Percentiles rank a stretch among this genome's conserved stretches.
These are phyloP conservation scores for Abrostola tripartita DNA, from an alignment of 2,888 invertebrate genomes.

Conservation along the genomic window DNA sequence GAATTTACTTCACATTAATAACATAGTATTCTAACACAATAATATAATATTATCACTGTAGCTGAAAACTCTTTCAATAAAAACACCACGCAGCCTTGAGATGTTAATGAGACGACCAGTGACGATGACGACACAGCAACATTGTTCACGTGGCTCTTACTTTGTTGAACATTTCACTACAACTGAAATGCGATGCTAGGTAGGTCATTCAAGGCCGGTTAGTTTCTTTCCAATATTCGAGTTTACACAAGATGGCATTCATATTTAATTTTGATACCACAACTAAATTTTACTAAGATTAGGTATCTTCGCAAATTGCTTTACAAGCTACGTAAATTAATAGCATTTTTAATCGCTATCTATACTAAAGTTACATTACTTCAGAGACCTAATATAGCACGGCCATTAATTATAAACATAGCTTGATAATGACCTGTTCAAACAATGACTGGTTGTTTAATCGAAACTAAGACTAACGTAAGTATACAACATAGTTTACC, in stretches of 20 bases:
- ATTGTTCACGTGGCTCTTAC: slow-evolving; percentile 53
- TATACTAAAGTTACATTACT: background rate
- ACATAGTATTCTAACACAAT: no score
- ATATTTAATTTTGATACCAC: background rate
- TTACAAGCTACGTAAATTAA: no score
- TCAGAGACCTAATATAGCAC: background rate
- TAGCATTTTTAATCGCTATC: no score
- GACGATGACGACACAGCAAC: slow-evolving; percentile 39
- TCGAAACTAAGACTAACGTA: background rate
- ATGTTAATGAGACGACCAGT: slow-evolving; percentile 25
- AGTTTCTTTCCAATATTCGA: slow-evolving; percentile 17
- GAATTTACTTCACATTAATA: no score
- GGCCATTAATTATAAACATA: background rate
- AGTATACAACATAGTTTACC: slow-evolving; percentile 56
- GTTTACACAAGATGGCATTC: background rate
- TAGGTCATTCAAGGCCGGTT: slow-evolving; percentile 12
- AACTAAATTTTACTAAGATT: background rate
- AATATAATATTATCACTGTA: background rate
- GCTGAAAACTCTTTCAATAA: slow-evolving; percentile 20
- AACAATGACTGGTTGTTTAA: no score
- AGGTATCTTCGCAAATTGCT: no score
- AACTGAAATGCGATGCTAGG: slow-evolving; percentile 19
- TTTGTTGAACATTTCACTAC: slow-evolving; percentile 38
- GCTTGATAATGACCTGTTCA: no score
- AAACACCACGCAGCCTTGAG: slow-evolving; percentile 36